Evolutionary conservation across 1,140 invertebrate species (phyloP).

Genomic region (Orius insidiosus): DNA sequence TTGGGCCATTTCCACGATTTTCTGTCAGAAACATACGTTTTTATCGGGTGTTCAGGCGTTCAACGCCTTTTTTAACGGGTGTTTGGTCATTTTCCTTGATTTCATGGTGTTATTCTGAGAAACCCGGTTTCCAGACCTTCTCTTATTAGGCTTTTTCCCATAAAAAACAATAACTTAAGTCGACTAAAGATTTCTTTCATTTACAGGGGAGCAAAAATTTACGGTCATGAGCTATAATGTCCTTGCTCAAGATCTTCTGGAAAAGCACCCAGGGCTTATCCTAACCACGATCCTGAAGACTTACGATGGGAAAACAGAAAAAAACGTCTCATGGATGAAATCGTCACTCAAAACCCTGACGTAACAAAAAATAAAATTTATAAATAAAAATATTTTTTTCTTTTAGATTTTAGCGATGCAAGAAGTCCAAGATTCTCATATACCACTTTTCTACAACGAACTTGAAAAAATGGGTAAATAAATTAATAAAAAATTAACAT

Average conservation of each 20-base stretch:
- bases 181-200: too few relatives aligned
- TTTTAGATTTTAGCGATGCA: constrained; percentile 62
- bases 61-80: too few relatives aligned
- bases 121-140: too few relatives aligned
- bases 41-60: too few relatives aligned
- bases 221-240: constrained; percentile 69
- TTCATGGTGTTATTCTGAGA: too few relatives aligned
- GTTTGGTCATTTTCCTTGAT: too few relatives aligned
- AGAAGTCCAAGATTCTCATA: constrained; percentile 69
- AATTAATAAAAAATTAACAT: constrained; percentile 18
- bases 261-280: constrained; percentile 61
- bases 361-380: constrained; percentile 32
- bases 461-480: constrained; percentile 25
- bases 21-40: too few relatives aligned
- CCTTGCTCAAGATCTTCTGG: constrained; percentile 62
- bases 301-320: constrained; percentile 56
- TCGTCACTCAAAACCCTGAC: constrained; percentile 49
- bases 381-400: constrained; percentile 17
- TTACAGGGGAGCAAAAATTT: too few relatives aligned
- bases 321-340: constrained; percentile 48
- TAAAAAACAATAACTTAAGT: too few relatives aligned
- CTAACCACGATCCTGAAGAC: constrained; percentile 32
- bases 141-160: too few relatives aligned
- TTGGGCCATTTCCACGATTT: too few relatives aligned
- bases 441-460: constrained; percentile 38